Conservation (phyloP, 2,113 vertebrate species). For the Onychostoma macrolepis region DNA sequence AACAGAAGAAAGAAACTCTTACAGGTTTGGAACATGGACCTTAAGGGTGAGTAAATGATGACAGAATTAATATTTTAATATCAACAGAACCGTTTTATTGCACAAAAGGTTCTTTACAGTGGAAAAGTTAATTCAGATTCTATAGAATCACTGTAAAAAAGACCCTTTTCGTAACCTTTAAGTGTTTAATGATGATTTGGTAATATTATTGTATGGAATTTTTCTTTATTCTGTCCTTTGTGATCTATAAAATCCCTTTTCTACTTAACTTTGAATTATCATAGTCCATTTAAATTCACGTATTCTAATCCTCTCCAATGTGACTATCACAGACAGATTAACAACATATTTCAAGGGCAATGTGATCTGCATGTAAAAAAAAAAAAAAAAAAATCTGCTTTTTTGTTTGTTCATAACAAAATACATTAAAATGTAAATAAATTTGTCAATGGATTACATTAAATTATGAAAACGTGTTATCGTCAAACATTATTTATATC, state of each 20-base stretch:
- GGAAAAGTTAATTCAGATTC: not conserved
- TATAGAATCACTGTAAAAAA: too few relatives aligned
- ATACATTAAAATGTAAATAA: not conserved
- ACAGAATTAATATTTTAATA: not conserved
- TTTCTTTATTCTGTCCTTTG: not conserved
- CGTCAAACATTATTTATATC: not conserved
- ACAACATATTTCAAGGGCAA: not conserved
- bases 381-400: not conserved
- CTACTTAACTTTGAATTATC: not conserved
- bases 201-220: not conserved
- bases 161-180: too few relatives aligned
- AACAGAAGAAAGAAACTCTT: not conserved
- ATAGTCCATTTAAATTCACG: not conserved
- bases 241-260: not conserved
- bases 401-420: not conserved
- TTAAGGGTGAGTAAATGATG: not conserved
- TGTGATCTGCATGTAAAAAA: not conserved
- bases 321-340: slow-evolving; percentile 6
- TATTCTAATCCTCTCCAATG: slow-evolving; percentile 4
- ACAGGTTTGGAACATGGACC: not conserved
- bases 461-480: not conserved
- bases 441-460: not conserved
- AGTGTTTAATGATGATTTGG: not conserved
- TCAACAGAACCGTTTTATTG: not conserved
- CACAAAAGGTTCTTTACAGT: not conserved